A percentile compares a stretch with the other conserved stretches of the same genome.
Evolutionary conservation across 2,888 invertebrate species (phyloP).

Genomic region (Hecatera dysodea): DNA sequence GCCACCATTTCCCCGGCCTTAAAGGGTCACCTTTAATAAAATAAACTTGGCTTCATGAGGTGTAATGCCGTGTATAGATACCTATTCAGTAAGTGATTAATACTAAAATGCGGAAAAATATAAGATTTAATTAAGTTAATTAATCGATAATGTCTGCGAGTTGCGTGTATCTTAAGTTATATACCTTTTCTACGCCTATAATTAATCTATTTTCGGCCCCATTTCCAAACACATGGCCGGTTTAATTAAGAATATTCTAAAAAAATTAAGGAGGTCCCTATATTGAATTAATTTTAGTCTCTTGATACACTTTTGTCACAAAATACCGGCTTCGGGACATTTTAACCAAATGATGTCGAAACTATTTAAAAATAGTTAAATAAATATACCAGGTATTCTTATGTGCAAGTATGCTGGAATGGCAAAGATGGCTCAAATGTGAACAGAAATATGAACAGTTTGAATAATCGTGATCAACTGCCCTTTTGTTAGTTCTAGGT

Average conservation of each 20-base stretch:
- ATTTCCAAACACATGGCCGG: background rate
- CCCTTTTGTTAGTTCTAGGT: background rate
- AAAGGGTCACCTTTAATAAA: no score
- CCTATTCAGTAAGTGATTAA: no score
- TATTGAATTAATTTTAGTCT: slow-evolving; percentile 23
- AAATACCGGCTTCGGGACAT: background rate
- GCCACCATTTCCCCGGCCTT: no score
- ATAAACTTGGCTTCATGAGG: no score
- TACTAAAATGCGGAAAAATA: no score
- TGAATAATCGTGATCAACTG: background rate
- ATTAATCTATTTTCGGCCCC: background rate
- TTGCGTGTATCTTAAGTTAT: no score
- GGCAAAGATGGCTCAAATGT: background rate
- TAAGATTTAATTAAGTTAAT: no score
- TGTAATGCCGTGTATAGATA: no score
- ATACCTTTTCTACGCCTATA: background rate
- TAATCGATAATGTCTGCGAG: no score
- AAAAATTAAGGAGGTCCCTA: slow-evolving; percentile 3
- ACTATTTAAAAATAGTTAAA: background rate
- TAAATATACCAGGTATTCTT: background rate
- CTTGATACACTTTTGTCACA: slow-evolving; percentile 4
- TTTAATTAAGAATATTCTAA: slow-evolving; percentile 9
- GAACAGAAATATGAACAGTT: no score
- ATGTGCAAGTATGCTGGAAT: background rate
- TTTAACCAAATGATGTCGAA: background rate